Evolutionary conservation across 1,140 invertebrate species (phyloP).

Genomic region (Hypsibius dujardini): DNA sequence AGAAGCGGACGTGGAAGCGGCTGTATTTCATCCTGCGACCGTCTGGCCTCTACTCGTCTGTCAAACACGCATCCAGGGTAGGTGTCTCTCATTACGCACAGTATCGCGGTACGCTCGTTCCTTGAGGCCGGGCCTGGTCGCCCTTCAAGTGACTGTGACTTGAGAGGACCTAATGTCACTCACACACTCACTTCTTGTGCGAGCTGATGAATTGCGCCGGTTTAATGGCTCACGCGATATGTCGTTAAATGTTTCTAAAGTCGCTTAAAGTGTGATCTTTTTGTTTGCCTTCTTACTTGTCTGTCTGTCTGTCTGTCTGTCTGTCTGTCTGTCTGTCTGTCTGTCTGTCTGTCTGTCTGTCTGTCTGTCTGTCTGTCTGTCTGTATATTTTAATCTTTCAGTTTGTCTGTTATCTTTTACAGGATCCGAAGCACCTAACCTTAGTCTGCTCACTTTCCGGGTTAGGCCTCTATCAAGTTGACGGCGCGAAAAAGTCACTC

Average conservation of each 20-base stretch:
- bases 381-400: no score
- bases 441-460: slow-evolving; percentile 18
- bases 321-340: neutral
- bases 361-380: no score
- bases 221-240: no score
- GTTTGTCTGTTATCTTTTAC: neutral
- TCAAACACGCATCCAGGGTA: slow-evolving; percentile 22
- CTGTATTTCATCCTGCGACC: slow-evolving; percentile 20
- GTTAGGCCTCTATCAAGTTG: slow-evolving; percentile 19
- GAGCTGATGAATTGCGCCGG: no score
- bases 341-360: neutral
- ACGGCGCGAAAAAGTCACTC: slow-evolving; percentile 19
- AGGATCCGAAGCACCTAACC: slow-evolving; percentile 22
- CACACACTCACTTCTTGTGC: no score
- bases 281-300: no score
- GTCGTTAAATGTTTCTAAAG: no score
- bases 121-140: no score
- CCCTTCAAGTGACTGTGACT: no score
- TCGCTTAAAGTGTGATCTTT: no score
- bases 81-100: neutral
- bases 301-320: no score
- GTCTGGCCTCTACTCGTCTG: slow-evolving; percentile 21
- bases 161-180: no score
- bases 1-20: slow-evolving; percentile 22
- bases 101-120: slow-evolving; percentile 1